These are phyloP conservation scores for Acanthosepion lycidas DNA, from an alignment of 2,888 invertebrate species.

Conservation along the genomic window DNA sequence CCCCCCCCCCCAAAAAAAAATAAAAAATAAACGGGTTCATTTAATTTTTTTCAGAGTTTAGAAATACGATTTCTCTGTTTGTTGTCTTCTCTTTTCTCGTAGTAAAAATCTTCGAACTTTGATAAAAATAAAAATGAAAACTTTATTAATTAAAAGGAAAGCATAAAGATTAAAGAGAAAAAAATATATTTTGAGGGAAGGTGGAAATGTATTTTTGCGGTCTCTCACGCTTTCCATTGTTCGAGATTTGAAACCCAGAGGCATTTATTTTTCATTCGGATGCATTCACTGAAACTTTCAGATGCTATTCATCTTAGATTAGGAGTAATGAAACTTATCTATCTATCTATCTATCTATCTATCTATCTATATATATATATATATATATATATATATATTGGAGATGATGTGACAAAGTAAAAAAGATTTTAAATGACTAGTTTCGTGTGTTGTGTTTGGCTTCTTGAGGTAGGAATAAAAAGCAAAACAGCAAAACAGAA, in stretches of 20 bases:
- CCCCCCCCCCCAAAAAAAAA: no score
- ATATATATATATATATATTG: no score
- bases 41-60: no score
- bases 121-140: neutral
- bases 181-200: neutral
- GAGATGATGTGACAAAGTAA: no score
- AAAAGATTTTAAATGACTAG: no score
- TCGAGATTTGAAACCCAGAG: neutral
- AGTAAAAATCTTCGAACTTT: neutral
- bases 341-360: no score
- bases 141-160: neutral
- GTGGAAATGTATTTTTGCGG: neutral
- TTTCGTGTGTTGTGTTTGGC: no score
- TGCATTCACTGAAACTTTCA: neutral
- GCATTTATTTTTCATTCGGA: neutral
- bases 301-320: neutral
- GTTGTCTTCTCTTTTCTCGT: neutral
- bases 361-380: no score
- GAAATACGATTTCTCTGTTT: no score
- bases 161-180: neutral
- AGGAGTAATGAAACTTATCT: neutral
- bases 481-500: no score
- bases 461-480: no score
- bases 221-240: neutral
- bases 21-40: no score